Percentiles rank a stretch among this genome's conserved stretches.
Conservation (phyloP, 1,140 invertebrate genomes). For the Pantala flavescens region DNA sequence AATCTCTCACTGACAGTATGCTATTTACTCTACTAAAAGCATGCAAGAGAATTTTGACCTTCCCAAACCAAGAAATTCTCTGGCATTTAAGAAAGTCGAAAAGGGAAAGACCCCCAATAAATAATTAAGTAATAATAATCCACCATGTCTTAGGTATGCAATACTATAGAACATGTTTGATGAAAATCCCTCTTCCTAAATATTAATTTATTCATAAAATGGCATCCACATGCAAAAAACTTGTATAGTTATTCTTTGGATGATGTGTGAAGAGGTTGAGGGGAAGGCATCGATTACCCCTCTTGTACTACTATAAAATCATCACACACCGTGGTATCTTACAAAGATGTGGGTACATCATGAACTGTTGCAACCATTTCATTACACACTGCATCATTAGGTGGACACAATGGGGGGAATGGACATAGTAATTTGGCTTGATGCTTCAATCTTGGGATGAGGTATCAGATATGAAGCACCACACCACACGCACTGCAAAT, state of each 20-base stretch:
- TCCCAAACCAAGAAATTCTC: background rate
- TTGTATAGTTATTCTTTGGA: background rate
- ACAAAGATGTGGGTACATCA: constrained; percentile 6
- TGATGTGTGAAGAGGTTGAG: constrained; percentile 5
- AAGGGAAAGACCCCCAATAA: background rate
- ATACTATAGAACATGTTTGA: background rate
- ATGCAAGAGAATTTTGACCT: background rate
- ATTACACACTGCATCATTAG: background rate
- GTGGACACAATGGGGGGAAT: constrained; percentile 3
- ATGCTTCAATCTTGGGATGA: background rate
- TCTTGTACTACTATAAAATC: background rate
- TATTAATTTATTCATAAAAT: constrained; percentile 11
- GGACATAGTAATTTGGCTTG: background rate
- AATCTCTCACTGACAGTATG: no score
- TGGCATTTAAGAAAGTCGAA: background rate
- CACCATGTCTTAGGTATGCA: background rate
- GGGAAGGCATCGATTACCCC: constrained; percentile 8
- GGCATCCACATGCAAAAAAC: constrained; percentile 6
- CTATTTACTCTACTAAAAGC: background rate
- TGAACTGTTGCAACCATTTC: background rate
- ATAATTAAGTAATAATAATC: background rate
- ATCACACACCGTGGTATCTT: constrained; percentile 5
- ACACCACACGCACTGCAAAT: background rate
- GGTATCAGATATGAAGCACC: constrained; percentile 5
- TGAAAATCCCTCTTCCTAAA: constrained; percentile 6